Percentiles rank a stretch among this genome's conserved stretches.
phyloP scores from a whole-genome alignment of 2,797 vertebrate species.

The Gymnocypris eckloni region DNA sequence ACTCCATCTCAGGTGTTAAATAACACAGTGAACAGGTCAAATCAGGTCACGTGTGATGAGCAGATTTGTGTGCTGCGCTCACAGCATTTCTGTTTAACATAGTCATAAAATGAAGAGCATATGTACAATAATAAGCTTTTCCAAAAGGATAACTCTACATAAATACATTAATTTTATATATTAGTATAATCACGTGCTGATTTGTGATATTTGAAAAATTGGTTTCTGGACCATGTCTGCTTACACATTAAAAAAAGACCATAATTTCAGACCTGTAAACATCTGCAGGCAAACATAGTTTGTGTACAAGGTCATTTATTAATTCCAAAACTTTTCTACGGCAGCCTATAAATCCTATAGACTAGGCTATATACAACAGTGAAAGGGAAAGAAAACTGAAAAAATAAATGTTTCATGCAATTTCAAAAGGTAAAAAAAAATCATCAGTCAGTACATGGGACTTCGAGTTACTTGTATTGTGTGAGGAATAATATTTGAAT shows the following conservation, averaged over 20 bases:
- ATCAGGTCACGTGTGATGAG: conserved; percentile 28
- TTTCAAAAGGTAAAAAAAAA: not conserved
- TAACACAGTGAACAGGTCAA: not conserved
- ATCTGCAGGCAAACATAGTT: not conserved
- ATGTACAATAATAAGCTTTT: not conserved
- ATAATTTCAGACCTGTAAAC: not conserved
- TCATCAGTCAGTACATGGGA: not conserved
- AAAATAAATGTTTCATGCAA: not conserved
- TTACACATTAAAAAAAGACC: conserved; percentile 1
- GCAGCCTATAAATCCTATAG: not conserved
- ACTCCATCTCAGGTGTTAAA: not conserved
- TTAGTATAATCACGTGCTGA: not conserved
- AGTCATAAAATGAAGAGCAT: not conserved
- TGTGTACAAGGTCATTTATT: not conserved
- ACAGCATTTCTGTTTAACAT: not conserved
- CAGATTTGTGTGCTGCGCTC: not conserved
- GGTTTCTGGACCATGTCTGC: not conserved
- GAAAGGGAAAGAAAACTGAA: not conserved
- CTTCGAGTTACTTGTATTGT: not conserved
- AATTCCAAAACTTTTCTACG: not conserved
- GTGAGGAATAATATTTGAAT: not conserved
- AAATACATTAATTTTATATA: not conserved
- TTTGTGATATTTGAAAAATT: not conserved
- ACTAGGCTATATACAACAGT: not conserved
- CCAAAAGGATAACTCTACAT: not conserved